Conservation (phyloP, 2,113 vertebrate species). For the Burhinus bistriatus region DNA sequence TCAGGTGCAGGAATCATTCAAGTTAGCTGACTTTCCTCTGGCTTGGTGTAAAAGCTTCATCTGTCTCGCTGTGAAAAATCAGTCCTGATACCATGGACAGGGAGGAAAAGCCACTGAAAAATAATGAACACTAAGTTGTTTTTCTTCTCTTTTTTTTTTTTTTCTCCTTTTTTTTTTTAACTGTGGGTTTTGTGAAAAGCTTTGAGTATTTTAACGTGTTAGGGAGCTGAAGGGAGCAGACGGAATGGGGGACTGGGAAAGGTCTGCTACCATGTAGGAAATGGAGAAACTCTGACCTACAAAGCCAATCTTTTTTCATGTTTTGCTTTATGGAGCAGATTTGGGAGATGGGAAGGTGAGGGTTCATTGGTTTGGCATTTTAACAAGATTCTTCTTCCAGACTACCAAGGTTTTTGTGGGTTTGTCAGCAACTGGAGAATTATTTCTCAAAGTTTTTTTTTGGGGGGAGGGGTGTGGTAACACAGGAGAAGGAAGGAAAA, state of each 20-base stretch:
- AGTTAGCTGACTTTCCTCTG: not conserved
- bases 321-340: not conserved
- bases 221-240: not conserved
- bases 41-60: not conserved
- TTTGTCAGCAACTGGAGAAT: not conserved
- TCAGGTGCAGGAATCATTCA: not conserved
- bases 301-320: not conserved
- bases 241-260: not conserved
- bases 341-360: not conserved
- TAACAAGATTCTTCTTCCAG: not conserved
- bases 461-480: not conserved
- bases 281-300: not conserved
- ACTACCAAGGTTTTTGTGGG: not conserved
- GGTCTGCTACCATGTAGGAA: accelerated
- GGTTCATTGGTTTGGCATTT: not conserved
- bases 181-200: not conserved
- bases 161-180: not conserved
- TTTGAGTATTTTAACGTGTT: not conserved
- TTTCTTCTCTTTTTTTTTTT: not conserved
- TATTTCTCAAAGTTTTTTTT: not conserved
- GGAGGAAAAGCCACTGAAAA: not conserved
- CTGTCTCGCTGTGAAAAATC: not conserved
- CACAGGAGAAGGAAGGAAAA: not conserved
- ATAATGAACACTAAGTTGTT: not conserved
- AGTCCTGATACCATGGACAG: not conserved